phyloP scores from a whole-genome alignment of 2,888 invertebrate species.

The Cyrtodaria siliqua region DNA sequence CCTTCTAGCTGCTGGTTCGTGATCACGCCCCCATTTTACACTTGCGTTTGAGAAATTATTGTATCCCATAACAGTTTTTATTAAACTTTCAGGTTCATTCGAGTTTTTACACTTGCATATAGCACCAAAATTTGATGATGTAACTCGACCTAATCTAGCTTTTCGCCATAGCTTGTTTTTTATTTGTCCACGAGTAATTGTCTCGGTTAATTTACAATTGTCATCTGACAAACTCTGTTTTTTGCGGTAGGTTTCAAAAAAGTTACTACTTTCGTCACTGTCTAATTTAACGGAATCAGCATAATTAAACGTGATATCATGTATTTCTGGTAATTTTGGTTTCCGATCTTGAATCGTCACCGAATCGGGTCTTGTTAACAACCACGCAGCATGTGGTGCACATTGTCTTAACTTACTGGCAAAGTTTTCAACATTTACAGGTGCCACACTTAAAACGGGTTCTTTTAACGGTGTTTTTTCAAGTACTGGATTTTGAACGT shows the following conservation, averaged over 20 bases:
- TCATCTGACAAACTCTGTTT: not conserved
- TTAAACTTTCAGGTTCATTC: constrained; percentile 12
- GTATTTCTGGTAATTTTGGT: no score
- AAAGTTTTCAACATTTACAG: no score
- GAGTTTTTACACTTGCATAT: constrained; percentile 9
- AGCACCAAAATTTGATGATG: constrained; percentile 38
- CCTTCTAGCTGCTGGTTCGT: constrained; percentile 42
- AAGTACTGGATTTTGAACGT: not conserved
- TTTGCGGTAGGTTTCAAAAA: no score
- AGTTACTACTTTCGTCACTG: not conserved
- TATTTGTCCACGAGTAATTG: constrained; percentile 23
- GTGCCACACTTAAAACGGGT: no score
- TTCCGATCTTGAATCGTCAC: no score
- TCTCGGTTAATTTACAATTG: constrained; percentile 14
- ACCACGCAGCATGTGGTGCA: constrained; percentile 2
- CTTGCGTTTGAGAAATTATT: constrained; percentile 1
- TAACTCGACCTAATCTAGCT: constrained; percentile 7
- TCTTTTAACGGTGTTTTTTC: no score
- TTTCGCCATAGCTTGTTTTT: constrained; percentile 20
- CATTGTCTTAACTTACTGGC: constrained; percentile 5
- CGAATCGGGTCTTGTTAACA: not conserved
- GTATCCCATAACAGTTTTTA: constrained; percentile 22
- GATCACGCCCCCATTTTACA: constrained; percentile 27
- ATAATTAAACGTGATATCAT: no score
- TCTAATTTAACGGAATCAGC: not conserved